Base-by-base conservation (phyloP, 2,113 vertebrate genomes). In the Ornithorhynchus anatinus region DNA sequence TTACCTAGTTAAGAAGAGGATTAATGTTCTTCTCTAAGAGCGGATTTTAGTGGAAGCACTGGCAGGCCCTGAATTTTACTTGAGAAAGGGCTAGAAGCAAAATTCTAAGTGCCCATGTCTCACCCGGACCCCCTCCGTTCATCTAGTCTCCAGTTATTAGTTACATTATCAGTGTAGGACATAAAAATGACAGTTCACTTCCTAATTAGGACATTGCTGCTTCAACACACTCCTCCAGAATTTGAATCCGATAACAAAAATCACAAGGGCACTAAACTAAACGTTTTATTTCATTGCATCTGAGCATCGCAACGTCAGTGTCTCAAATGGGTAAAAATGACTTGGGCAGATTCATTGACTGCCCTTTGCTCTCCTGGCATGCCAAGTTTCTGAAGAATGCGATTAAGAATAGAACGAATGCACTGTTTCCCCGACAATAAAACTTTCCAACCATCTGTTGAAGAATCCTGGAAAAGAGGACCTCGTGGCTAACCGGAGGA, bases 241-340 rank as follows among this genome's bases (percentile, higher is more conserved):
- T 54, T 27, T 54, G n/a, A n/a, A 59, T 32, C 33, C 8, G n/a
- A 10, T 58, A 61, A 59, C 27, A 39, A 62, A 72, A 69, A 57
- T 22, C 64, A 60, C 47, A 59, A 17, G 47, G 22, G 25, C 31
- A 50, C 14, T 29, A 14, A 29, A n/a, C n/a, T n/a, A n/a, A n/a
- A n/a, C n/a, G n/a, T n/a, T n/a, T n/a, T 75, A 72, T 81, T 47
- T 39, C 66, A 72, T 75, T 75, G 8, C 29, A 39, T 62, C 38
- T 17, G 2, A 36, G 20, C 29, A 38, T 4, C 54, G 39, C 47
- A 79, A 66, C 4, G 1, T 53, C 56, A 36, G 7, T 53, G 15
- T 48, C 22, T 11, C 69, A 56, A 75, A 74, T 50, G 51, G 73
- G 10, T 25, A 60, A 32, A 48, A 67, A 50, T 51, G 45, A 44